Evolutionary conservation across 2,113 vertebrate genomes (phyloP).

Genomic region (Sceloporus tristichus): DNA sequence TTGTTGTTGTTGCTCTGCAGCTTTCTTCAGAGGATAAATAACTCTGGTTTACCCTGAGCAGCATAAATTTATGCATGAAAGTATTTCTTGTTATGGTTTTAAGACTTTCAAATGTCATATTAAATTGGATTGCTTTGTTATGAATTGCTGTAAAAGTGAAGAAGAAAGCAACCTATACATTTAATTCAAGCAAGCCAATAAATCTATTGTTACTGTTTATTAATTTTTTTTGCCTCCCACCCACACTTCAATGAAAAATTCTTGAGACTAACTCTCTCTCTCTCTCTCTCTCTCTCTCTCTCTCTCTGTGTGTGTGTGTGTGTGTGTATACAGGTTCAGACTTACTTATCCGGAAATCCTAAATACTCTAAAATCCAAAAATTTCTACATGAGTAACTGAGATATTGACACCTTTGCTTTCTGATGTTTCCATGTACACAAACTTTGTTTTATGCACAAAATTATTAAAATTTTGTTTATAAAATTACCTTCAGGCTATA

Average conservation of each 20-base stretch:
- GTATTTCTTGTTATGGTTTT: background rate
- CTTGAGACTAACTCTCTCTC: background rate
- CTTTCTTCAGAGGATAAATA: too few relatives aligned
- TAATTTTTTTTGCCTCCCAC: background rate
- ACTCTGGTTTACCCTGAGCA: background rate
- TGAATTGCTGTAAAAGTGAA: background rate
- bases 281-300: too few relatives aligned
- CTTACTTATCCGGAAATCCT: too few relatives aligned
- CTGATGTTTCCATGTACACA: too few relatives aligned
- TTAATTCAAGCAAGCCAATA: background rate
- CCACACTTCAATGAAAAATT: background rate
- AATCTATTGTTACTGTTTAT: background rate
- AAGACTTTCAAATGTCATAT: background rate
- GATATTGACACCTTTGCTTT: too few relatives aligned
- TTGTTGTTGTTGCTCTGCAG: background rate
- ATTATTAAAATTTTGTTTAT: too few relatives aligned
- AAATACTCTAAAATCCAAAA: too few relatives aligned
- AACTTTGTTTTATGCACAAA: too few relatives aligned
- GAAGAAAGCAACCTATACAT: background rate
- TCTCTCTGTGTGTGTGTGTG: too few relatives aligned
- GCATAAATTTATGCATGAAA: background rate
- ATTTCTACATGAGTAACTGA: too few relatives aligned
- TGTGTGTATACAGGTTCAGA: too few relatives aligned
- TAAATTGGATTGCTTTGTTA: background rate
- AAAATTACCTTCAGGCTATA: too few relatives aligned